These are phyloP conservation scores for Listrodromus nycthemerus DNA, from an alignment of 2,888 invertebrate species.

Conservation along the genomic window DNA sequence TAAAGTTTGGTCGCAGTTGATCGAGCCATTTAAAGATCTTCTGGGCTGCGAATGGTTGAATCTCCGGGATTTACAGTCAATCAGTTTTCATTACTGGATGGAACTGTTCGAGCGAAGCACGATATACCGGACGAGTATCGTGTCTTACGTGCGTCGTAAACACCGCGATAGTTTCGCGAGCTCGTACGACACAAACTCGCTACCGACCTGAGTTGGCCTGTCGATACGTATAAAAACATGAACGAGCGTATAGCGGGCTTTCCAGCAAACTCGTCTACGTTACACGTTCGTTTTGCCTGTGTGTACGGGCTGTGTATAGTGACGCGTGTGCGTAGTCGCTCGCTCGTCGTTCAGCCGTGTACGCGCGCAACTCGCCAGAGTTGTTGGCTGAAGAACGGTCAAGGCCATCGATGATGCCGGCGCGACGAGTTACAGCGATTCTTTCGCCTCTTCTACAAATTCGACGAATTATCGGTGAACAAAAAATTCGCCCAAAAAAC, in stretches of 20 bases:
- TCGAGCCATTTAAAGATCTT: background rate
- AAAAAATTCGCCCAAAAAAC: background rate
- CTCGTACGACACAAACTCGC: constrained; percentile 37
- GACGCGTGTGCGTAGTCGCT: constrained; percentile 23
- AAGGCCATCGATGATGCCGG: constrained; percentile 74
- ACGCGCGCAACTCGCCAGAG: constrained; percentile 58
- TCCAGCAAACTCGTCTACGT: constrained; percentile 28
- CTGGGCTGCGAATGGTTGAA: background rate
- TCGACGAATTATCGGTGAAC: constrained; percentile 24
- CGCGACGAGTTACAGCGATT: constrained; percentile 62
- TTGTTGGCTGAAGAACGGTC: constrained; percentile 74
- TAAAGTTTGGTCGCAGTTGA: background rate
- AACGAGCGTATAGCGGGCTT: constrained; percentile 45
- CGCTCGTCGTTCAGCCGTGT: constrained; percentile 44
- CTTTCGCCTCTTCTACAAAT: constrained; percentile 59
- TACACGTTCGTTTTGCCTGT: background rate
- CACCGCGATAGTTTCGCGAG: constrained; percentile 49
- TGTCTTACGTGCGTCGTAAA: constrained; percentile 44
- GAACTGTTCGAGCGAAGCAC: background rate
- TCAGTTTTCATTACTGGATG: constrained; percentile 17
- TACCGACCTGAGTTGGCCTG: constrained; percentile 48
- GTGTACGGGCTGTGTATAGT: background rate
- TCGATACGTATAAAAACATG: background rate
- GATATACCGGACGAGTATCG: constrained; percentile 45
- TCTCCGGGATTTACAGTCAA: constrained; percentile 4